Percentiles rank a stretch among this genome's conserved stretches.
Evolutionary conservation across 1,140 invertebrate genomes (phyloP).

Genomic region (Micrasema longulum): DNA sequence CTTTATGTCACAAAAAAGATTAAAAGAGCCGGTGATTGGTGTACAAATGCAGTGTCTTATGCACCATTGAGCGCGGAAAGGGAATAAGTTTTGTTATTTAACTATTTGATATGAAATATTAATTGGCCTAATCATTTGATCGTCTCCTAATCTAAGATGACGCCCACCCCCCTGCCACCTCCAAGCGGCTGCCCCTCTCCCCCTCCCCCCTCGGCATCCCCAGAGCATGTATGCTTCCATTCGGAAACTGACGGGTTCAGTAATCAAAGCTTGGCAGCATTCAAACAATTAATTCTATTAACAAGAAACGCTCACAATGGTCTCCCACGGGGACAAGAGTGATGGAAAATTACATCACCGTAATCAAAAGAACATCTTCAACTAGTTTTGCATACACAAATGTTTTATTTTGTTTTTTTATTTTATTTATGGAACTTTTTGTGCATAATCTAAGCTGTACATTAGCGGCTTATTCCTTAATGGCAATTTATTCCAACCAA

Average conservation of each 20-base stretch:
- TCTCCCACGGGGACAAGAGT: neutral
- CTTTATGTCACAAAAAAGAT: no score
- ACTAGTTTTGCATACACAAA: no score
- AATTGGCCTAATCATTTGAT: neutral
- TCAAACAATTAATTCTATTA: constrained; percentile 48
- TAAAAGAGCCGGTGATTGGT: no score
- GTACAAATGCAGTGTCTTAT: no score
- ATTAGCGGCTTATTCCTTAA: no score
- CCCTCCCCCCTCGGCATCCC: constrained; percentile 4
- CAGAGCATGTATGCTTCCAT: constrained; percentile 33
- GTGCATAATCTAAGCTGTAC: no score
- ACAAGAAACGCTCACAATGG: constrained; percentile 43
- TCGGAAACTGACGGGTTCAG: constrained; percentile 43
- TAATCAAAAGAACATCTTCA: constrained; percentile 2
- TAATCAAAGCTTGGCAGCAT: constrained; percentile 46
- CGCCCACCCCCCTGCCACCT: neutral
- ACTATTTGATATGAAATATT: no score
- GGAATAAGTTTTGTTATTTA: no score
- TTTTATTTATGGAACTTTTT: no score
- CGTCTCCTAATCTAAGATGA: neutral
- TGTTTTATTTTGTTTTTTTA: no score
- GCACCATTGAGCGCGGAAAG: no score
- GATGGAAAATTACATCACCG: constrained; percentile 18
- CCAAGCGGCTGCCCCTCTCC: neutral
- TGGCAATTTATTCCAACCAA: no score